phyloP scores from a whole-genome alignment of 2,797 vertebrate genomes.

The Eurystomus glaucurus region DNA sequence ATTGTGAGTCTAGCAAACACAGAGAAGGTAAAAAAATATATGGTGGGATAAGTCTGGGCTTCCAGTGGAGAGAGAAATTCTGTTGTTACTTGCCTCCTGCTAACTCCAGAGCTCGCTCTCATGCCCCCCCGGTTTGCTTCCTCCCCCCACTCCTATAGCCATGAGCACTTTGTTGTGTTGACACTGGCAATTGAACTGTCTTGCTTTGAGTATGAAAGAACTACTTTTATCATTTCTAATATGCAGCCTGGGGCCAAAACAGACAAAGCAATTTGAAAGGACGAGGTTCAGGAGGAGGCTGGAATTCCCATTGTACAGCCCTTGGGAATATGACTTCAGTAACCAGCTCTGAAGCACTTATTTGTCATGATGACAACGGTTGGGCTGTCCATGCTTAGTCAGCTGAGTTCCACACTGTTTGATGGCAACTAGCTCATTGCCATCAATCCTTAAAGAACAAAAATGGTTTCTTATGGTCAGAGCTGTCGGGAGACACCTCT shows the following conservation, averaged over 20 bases:
- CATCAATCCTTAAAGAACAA: neutral
- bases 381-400: neutral
- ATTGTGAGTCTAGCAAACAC: constrained; percentile 38
- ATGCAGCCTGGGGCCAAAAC: constrained; percentile 78
- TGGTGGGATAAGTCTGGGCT: constrained; percentile 2
- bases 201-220: constrained; percentile 71
- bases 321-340: constrained; percentile 16
- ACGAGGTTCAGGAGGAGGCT: constrained; percentile 66
- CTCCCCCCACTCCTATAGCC: neutral
- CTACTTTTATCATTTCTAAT: constrained; percentile 80
- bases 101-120: neutral
- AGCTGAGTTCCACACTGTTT: neutral
- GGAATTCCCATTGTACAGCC: constrained; percentile 55
- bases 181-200: constrained; percentile 70
- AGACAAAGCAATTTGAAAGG: constrained; percentile 64
- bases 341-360: neutral
- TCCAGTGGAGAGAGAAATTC: neutral
- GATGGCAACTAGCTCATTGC: neutral
- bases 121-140: neutral
- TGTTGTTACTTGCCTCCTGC: constrained; percentile 54
- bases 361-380: neutral
- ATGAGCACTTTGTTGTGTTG: constrained; percentile 62
- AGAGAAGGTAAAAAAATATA: constrained; percentile 33
- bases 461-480: neutral
- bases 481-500: neutral